Evolutionary conservation across 1,140 invertebrate genomes (phyloP).

Genomic region (Dinothrombium tinctorium): DNA sequence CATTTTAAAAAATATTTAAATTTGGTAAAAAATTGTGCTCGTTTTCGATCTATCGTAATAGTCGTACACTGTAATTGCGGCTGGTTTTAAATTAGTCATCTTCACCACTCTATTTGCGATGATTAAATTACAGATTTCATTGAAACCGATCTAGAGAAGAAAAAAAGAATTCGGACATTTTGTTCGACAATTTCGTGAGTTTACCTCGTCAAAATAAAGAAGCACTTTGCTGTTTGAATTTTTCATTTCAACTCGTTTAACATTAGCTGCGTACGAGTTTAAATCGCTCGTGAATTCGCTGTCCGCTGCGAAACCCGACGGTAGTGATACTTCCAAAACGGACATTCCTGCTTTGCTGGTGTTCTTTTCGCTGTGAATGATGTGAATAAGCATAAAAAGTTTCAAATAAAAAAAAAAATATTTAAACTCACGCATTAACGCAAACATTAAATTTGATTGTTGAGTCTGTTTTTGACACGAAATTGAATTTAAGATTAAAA

Average conservation of each 20-base stretch:
- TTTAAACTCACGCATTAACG: too few species aligned
- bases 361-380: conserved; percentile 58
- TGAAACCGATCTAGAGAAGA: conserved; percentile 13
- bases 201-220: conserved; percentile 50
- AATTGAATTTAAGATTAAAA: too few species aligned
- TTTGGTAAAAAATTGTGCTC: conserved; percentile 52
- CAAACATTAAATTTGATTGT: too few species aligned
- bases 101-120: conserved; percentile 56
- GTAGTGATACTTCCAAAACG: conserved; percentile 57
- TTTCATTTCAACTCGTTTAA: conserved; percentile 48
- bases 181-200: too few species aligned
- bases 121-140: conserved; percentile 53
- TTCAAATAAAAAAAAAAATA: too few species aligned
- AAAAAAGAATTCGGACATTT: not conserved
- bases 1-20: too few species aligned
- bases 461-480: too few species aligned
- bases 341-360: conserved; percentile 67
- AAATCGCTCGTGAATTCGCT: conserved; percentile 40
- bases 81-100: conserved; percentile 57
- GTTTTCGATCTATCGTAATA: conserved; percentile 62
- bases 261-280: conserved; percentile 36
- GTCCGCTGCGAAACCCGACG: conserved; percentile 58
- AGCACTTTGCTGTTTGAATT: conserved; percentile 45
- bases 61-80: conserved; percentile 59
- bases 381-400: too few species aligned